phyloP scores from a whole-genome alignment of 2,888 invertebrate genomes.

The Parasteatoda lunata region DNA sequence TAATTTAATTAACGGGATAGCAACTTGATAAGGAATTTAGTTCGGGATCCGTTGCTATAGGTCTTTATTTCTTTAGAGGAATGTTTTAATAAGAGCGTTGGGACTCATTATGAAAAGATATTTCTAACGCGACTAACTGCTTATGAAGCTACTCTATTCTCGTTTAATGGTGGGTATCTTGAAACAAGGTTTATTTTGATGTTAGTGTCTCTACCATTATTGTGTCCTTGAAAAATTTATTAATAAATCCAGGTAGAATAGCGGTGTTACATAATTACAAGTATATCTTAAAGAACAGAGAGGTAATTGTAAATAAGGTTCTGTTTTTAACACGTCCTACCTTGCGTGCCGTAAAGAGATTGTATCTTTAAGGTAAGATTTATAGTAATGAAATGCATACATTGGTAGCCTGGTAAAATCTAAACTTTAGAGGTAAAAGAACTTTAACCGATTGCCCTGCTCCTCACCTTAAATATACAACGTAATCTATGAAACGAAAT shows the following conservation, averaged over 20 bases:
- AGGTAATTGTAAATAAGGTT: too few relatives aligned
- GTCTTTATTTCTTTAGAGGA: slow-evolving; percentile 39
- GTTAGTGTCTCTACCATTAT: background rate
- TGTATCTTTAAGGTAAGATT: too few relatives aligned
- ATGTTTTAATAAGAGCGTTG: slow-evolving; percentile 50
- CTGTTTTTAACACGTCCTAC: too few relatives aligned
- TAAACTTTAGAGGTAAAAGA: too few relatives aligned
- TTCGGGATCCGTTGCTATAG: slow-evolving; percentile 32
- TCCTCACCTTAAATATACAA: too few relatives aligned
- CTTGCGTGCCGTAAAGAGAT: too few relatives aligned
- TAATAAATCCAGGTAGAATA: background rate
- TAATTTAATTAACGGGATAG: slow-evolving; percentile 45
- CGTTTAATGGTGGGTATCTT: background rate
- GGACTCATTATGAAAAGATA: slow-evolving; percentile 15
- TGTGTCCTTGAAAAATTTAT: background rate
- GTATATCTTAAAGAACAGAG: too few relatives aligned
- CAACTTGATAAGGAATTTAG: slow-evolving; percentile 46
- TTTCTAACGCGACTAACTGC: slow-evolving; percentile 4
- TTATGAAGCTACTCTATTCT: background rate
- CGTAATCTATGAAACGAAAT: too few relatives aligned
- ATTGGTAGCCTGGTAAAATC: too few relatives aligned
- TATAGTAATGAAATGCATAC: too few relatives aligned
- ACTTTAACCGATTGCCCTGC: too few relatives aligned
- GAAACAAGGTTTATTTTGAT: background rate
- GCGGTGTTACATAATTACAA: background rate